Base-by-base conservation (phyloP, 2,888 invertebrate species). In the Heliconius hortense region DNA sequence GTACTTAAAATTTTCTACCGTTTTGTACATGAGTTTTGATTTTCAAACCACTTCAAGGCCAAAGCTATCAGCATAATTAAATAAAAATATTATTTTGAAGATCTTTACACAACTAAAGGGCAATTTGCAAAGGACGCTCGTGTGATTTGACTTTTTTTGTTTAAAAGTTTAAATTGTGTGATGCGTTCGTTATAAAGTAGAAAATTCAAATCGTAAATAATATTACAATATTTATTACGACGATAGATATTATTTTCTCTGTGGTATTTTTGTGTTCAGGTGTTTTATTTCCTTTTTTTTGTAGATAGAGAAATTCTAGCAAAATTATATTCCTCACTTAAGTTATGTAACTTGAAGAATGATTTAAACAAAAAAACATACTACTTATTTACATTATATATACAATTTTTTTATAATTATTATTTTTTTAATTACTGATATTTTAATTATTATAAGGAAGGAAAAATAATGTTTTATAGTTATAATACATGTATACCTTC, bases 1-100 rank as follows among this genome's bases (percentile, higher is more conserved):
- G 74, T 75, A 75, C 70, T 75, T 75, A 75, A 74, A 69, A 53
- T 60, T 60, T 71, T 59, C 60, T 15, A 60, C 35, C 28, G 18
- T 60, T 71, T 60, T 71, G 26, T 60, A 60, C 24, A 71, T 21
- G 24, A 4, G 18, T 60, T 62, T 43, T 71, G 24, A 71, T 60
- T 71, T 39, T 60, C 26, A 18, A 43, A 71, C 24, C 59, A 71
- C 11, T 69, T 56, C 56, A 69, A 69, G 69, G 56, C 69, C 53
- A 69, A 69, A 56, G 69, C 68, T 68, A n/a, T 48, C 48, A 63
- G 68, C 48, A 53, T 68, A 53, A 68, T 68, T 21, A 11, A 15
- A 48, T 21, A 21, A 10, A 48, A 24, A n/a, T 48, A 2, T 66
- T 2, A 66, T 68, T 53, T 53, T 68, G 43, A 31, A 21, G 28